Conservation (phyloP, 2,113 vertebrate species). For the Hypanus sabinus region DNA sequence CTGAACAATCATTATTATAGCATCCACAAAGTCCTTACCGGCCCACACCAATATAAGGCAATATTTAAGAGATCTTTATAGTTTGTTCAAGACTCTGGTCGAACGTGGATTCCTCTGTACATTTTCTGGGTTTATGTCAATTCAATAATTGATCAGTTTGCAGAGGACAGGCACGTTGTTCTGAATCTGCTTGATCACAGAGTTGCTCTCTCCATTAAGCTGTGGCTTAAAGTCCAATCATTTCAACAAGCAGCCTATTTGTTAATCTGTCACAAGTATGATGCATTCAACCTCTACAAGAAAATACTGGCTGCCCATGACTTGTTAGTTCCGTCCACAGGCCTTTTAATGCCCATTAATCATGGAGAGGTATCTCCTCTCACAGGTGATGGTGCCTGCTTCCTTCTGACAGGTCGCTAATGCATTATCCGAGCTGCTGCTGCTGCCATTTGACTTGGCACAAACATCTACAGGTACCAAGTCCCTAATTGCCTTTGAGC, state of each 20-base stretch:
- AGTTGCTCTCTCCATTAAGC: neutral
- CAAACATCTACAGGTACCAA: neutral
- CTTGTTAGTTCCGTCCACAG: too few species aligned
- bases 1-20: neutral
- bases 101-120: neutral
- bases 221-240: too few species aligned
- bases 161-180: neutral
- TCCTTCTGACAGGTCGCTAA: neutral
- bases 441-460: neutral
- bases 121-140: neutral
- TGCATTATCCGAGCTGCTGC: neutral
- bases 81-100: neutral
- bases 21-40: neutral
- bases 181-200: neutral
- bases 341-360: neutral
- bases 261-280: neutral
- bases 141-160: neutral
- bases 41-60: neutral
- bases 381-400: neutral
- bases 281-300: neutral
- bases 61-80: neutral
- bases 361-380: neutral
- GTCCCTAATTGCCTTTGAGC: neutral
- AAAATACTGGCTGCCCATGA: neutral
- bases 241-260: neutral